Base-by-base conservation (phyloP, 2,888 invertebrate genomes). In the Cerastis leucographa region DNA sequence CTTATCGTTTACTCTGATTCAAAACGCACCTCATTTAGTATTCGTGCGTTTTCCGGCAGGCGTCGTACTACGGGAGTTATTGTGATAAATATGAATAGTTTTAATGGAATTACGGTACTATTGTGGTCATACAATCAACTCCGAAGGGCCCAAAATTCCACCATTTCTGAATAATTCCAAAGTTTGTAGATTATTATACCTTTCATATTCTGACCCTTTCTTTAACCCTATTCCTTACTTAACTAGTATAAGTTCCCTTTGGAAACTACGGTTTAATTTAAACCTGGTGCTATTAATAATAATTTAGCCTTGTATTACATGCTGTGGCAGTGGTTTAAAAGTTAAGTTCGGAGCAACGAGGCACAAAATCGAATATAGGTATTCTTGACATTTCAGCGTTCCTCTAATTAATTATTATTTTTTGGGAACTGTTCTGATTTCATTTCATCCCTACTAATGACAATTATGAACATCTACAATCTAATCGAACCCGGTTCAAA, bases 1-100 rank as follows among this genome's bases (percentile, higher is more conserved):
- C 92, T 92, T 88, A 90, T 90, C 71, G 78, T 84, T 85, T 80
- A 49, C 56, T 86, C 69, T 67, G 88, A 91, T 88, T 84, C 85
- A 51, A 87, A 88, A 78, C 85, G 74, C 81, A 84, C 74, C 61
- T 81, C 70, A 78, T 82, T 85, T 35, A 68, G 25, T 80, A 76
- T 80, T 73, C 59, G 64, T 72, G 44, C 66, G 71, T 77, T 86
- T 83, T 72, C 75, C 66, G 35, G 62, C 76, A 88, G 86, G 87
- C 85, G 78, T 71, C 61, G 66, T 11, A 59, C 5, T n/a, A 40
- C 40, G 17, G 40, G 72, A 66, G 25, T 74, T 54, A 42, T 69
- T 59, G 51, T 76, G 59, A 49, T 59, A 76, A n/a, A 59, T 64
- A 71, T 49, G 71, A 62, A 74, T 72, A 78, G 74, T 74, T 83